phyloP scores from a whole-genome alignment of 2,888 invertebrate species.

The Hemicrepidius hirtus region DNA sequence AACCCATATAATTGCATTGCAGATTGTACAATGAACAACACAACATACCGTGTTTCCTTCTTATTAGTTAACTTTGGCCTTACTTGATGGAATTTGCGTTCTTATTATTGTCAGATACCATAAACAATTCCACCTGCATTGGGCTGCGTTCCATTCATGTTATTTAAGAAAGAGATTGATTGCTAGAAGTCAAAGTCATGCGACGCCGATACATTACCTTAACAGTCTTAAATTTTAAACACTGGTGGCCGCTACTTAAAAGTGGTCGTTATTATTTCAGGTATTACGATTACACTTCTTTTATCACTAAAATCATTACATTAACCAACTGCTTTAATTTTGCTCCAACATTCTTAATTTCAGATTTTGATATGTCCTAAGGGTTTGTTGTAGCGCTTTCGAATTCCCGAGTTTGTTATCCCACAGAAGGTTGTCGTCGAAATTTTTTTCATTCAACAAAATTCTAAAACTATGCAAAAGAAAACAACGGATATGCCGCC shows the following conservation, averaged over 20 bases:
- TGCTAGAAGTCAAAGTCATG: slow-evolving; percentile 26
- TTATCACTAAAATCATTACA: slow-evolving; percentile 35
- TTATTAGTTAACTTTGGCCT: background rate
- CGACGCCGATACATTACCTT: slow-evolving; percentile 17
- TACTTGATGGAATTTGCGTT: slow-evolving; percentile 11
- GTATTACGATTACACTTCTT: slow-evolving; percentile 24
- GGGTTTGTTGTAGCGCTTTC: background rate
- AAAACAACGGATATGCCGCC: slow-evolving; percentile 27
- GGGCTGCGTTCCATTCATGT: slow-evolving; percentile 27
- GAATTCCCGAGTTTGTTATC: no score
- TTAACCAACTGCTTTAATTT: background rate
- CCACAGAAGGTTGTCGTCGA: background rate
- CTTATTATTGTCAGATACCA: slow-evolving; percentile 29
- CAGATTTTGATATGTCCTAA: no score
- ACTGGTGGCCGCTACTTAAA: slow-evolving; percentile 20
- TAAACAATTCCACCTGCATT: slow-evolving; percentile 21
- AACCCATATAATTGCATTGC: no score
- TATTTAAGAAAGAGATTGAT: slow-evolving; percentile 32
- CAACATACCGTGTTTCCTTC: no score
- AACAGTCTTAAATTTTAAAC: slow-evolving; percentile 13
- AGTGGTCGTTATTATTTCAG: slow-evolving; percentile 21
- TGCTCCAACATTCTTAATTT: no score
- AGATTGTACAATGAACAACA: no score
- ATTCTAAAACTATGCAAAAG: background rate
- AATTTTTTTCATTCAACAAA: background rate